phyloP scores from a whole-genome alignment of 2,888 invertebrate species.

The Tinea pellionella region DNA sequence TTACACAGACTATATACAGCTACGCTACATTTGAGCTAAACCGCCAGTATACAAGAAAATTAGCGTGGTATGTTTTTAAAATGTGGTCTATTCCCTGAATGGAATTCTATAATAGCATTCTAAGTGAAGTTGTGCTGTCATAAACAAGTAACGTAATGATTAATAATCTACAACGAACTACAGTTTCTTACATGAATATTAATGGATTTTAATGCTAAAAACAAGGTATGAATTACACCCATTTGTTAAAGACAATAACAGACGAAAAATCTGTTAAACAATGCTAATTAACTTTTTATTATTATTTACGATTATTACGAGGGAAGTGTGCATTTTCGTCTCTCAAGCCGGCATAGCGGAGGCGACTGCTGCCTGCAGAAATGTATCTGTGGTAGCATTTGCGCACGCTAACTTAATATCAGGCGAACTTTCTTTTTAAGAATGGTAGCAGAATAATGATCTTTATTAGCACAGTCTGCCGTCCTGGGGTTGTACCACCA shows the following conservation, averaged over 20 bases:
- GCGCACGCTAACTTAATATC: too few species aligned
- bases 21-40: neutral
- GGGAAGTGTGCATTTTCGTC: too few species aligned
- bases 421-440: too few species aligned
- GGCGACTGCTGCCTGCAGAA: too few species aligned
- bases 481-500: too few species aligned
- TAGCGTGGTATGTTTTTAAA: neutral
- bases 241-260: slow-evolving; percentile 9
- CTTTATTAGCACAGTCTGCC: too few species aligned
- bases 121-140: slow-evolving; percentile 11
- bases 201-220: slow-evolving; percentile 15
- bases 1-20: neutral
- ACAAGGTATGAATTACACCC: slow-evolving; percentile 15
- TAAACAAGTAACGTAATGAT: slow-evolving; percentile 15
- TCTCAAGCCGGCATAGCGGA: too few species aligned
- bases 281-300: neutral
- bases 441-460: too few species aligned
- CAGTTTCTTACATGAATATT: slow-evolving; percentile 16
- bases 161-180: slow-evolving; percentile 11
- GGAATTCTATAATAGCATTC: neutral
- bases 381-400: too few species aligned
- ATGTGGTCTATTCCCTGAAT: neutral
- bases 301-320: neutral
- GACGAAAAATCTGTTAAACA: neutral
- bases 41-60: neutral